Evolutionary conservation across 1,140 invertebrate genomes (phyloP), one percentile per base, ranked within the genome.

Genomic region (Drosophila saltans): DNA sequence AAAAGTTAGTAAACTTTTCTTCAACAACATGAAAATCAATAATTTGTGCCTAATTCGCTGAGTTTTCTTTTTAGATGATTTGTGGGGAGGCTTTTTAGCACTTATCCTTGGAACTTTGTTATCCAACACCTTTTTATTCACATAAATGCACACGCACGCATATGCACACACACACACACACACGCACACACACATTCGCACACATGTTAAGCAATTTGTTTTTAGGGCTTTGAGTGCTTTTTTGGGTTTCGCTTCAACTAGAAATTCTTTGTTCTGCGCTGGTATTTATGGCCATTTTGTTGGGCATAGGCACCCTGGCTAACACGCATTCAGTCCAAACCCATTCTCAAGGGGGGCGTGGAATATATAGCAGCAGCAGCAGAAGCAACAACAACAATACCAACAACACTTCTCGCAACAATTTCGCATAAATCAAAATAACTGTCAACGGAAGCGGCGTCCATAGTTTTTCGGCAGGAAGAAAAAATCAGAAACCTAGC

Each of bases 341-440:
- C 36, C 39, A 11, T 40, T 2, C n/a, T 21, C 1, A 7, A 39
- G 58, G 8, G 57, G 36, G 36, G 33, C 9, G 16, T 4, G 58
- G n/a, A 24, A 39, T 36, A 39, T 16, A 16, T 16, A 16, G 16
- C 16, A 72, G 33, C 33, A 36, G 6, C 33, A 36, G 28, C 28
- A 72, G 6, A 2, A 36, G 6, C 33, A 36, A 36, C 33, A 36
- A 36, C 33, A 36, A 36, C 33, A 39, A 66, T 28, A 57, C 45
- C 52, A 43, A 26, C 36, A 33, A 64, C 41, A 52, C 45, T 52
- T 52, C 45, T 65, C 62, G 60, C 75, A 78, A 86, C 75, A 86
- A 81, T 73, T 76, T 58, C 76, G 59, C 80, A 88, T 88, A 88
- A 88, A 88, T 88, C 83, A 88, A 88, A 88, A 88, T 88, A 88